Evolutionary conservation across 1,140 invertebrate species (phyloP).

Genomic region (Tetramorium alpestre): DNA sequence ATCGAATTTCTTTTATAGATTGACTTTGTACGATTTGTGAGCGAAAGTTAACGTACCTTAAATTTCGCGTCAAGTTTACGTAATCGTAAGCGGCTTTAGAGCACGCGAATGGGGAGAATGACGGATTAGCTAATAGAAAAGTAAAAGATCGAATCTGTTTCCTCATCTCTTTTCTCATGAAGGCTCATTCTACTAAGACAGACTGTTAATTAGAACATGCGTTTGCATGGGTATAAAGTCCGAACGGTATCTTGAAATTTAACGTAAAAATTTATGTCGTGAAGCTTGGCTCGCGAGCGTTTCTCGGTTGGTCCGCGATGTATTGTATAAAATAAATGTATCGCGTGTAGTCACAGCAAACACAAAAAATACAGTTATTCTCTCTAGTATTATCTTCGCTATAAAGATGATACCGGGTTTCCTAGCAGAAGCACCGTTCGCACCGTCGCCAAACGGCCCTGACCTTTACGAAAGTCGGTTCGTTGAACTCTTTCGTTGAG

Average conservation of each 20-base stretch:
- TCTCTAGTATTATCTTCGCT: slow-evolving; percentile 2
- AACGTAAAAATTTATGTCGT: not conserved
- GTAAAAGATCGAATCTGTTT: not conserved
- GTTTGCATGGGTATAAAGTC: not conserved
- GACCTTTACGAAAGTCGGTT: slow-evolving; percentile 37
- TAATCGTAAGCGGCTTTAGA: not conserved
- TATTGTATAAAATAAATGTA: not conserved
- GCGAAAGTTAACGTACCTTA: not conserved
- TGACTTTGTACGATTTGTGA: not conserved
- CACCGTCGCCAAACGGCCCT: not conserved
- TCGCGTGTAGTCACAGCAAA: not conserved
- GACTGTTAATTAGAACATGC: not conserved
- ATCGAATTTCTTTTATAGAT: not conserved
- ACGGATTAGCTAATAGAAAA: not conserved
- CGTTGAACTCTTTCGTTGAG: slow-evolving; percentile 25
- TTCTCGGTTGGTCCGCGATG: not conserved
- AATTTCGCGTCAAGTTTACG: not conserved
- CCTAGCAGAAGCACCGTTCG: not conserved
- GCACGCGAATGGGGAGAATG: not conserved
- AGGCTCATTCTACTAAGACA: not conserved
- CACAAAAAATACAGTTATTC: not conserved
- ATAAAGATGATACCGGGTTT: slow-evolving; percentile 2
- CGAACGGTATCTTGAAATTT: not conserved
- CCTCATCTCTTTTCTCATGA: not conserved
- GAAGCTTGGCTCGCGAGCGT: not conserved